Evolutionary conservation across 2,113 vertebrate species (phyloP).

Genomic region (Neoarius graeffei): DNA sequence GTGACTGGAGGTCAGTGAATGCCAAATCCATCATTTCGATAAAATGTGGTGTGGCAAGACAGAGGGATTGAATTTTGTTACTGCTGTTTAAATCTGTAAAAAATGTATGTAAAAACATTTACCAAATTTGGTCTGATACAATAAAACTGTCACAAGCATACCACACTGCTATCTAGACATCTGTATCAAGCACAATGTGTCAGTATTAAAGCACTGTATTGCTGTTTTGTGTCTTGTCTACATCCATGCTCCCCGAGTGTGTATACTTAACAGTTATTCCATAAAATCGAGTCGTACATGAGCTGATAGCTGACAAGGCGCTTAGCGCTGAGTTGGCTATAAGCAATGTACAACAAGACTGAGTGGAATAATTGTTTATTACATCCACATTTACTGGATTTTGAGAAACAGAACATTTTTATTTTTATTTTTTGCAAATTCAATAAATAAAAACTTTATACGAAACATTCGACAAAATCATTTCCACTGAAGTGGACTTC

Average conservation of each 20-base stretch:
- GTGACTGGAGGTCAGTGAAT: constrained; percentile 28
- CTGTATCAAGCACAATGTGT: not conserved
- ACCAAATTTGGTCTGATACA: not conserved
- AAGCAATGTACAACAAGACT: no score
- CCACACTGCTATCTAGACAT: not conserved
- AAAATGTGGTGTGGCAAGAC: not conserved
- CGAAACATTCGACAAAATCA: no score
- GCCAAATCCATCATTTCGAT: not conserved
- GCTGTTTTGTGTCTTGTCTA: not conserved
- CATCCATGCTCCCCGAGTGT: not conserved
- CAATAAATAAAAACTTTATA: no score
- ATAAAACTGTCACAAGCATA: not conserved
- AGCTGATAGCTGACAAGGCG: no score
- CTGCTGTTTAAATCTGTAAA: not conserved
- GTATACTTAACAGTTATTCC: not conserved
- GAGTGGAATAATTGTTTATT: no score
- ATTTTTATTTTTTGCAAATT: no score
- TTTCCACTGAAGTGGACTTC: no score
- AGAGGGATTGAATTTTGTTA: not conserved
- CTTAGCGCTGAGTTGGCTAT: no score
- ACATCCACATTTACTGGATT: no score
- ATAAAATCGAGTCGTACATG: no score
- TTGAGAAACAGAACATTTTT: no score
- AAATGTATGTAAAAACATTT: not conserved
- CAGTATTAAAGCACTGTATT: not conserved